Conservation (phyloP, 2,113 vertebrate species). For the Cavia porcellus region DNA sequence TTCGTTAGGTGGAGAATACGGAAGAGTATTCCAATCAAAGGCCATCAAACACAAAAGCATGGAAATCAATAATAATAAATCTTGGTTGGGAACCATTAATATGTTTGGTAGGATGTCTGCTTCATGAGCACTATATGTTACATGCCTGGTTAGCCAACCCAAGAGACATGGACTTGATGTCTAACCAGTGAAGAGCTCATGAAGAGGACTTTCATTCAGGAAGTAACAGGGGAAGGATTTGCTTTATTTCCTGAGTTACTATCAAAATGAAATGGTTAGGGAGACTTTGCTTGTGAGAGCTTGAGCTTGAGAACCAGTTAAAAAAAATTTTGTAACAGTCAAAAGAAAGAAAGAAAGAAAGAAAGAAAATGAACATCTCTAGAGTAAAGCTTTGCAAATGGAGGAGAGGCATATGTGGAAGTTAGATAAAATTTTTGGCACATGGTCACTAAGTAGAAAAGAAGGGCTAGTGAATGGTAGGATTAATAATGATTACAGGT, state of each 20-base stretch:
- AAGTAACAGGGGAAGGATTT: neutral
- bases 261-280: neutral
- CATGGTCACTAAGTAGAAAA: neutral
- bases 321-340: neutral
- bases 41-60: neutral
- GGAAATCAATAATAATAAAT: neutral
- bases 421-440: neutral
- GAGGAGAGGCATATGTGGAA: neutral
- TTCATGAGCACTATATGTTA: neutral
- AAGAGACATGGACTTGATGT: neutral
- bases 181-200: neutral
- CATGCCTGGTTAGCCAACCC: neutral
- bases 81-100: neutral
- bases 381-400: neutral
- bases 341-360: neutral
- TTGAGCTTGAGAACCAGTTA: neutral
- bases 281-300: neutral
- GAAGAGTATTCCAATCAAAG: neutral
- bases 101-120: neutral
- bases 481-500: neutral
- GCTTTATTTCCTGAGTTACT: slow-evolving; percentile 11
- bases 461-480: neutral
- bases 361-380: neutral
- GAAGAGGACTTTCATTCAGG: neutral
- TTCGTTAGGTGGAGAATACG: slow-evolving; percentile 4